phyloP scores from a whole-genome alignment of 2,888 invertebrate genomes.

The Leucophora obtusa region DNA sequence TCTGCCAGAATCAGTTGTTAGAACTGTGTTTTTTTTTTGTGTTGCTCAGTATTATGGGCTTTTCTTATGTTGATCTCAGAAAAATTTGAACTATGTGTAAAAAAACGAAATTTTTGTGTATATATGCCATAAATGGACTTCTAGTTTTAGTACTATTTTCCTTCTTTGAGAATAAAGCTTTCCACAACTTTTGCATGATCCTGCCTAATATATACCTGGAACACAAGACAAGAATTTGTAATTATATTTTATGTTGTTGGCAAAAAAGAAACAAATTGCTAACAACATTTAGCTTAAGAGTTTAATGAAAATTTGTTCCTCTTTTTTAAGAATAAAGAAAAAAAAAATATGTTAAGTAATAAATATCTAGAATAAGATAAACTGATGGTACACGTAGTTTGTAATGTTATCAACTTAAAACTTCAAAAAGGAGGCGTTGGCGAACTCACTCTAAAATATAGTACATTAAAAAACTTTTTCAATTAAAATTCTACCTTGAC shows the following conservation, averaged over 20 bases:
- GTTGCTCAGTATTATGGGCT: too few relatives aligned
- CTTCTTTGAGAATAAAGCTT: too few relatives aligned
- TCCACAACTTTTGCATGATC: background rate
- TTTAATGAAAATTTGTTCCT: constrained; percentile 40
- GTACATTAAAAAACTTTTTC: constrained; percentile 48
- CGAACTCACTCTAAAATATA: background rate
- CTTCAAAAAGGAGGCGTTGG: background rate
- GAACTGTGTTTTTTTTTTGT: too few relatives aligned
- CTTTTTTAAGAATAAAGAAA: background rate
- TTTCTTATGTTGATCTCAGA: too few relatives aligned
- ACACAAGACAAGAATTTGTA: background rate
- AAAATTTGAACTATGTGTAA: too few relatives aligned
- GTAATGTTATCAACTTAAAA: background rate
- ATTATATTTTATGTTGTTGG: background rate
- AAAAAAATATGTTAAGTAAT: too few relatives aligned
- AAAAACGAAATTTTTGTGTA: too few relatives aligned
- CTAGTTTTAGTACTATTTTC: too few relatives aligned
- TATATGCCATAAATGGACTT: too few relatives aligned
- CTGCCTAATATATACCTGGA: background rate
- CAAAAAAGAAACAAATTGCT: constrained; percentile 12
- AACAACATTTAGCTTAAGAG: constrained; percentile 28
- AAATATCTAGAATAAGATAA: background rate
- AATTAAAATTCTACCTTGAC: constrained; percentile 58
- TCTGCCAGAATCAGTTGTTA: too few relatives aligned
- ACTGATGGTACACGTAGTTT: background rate